phyloP scores from a whole-genome alignment of 2,113 vertebrate species.

The Zosterops japonicus region DNA sequence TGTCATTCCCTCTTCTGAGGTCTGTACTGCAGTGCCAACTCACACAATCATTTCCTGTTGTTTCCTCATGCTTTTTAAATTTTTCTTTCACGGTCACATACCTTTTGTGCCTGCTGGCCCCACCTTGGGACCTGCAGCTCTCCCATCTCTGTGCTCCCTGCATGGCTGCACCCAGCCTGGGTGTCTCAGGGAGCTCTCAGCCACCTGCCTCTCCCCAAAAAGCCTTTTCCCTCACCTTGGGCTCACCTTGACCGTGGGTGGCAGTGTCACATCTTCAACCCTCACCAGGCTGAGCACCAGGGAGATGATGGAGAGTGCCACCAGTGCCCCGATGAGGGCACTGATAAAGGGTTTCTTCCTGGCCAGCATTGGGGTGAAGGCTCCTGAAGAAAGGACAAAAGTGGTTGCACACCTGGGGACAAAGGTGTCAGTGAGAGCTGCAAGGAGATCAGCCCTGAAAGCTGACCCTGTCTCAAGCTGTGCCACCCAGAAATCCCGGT shows the following conservation, averaged over 20 bases:
- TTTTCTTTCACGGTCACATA: not conserved
- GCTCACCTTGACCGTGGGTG: constrained; percentile 57
- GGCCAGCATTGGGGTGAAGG: not conserved
- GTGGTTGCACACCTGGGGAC: not conserved
- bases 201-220: fast-evolving
- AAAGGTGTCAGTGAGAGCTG: fast-evolving
- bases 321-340: fast-evolving
- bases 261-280: not conserved
- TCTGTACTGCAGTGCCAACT: not conserved
- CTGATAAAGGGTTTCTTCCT: not conserved
- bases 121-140: not conserved
- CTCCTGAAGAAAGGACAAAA: not conserved
- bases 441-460: fast-evolving
- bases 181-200: not conserved
- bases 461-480: not conserved
- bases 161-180: not conserved
- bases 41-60: not conserved
- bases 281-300: constrained; percentile 63
- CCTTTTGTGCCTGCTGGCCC: not conserved
- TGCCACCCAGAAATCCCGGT: not conserved
- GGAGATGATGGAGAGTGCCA: not conserved
- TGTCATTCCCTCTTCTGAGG: not conserved
- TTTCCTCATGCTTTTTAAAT: not conserved
- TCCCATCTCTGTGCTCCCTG: not conserved
- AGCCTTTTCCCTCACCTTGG: not conserved